Evolutionary conservation across 2,797 vertebrate species (phyloP).

Genomic region (Bryconaethiops microstoma): DNA sequence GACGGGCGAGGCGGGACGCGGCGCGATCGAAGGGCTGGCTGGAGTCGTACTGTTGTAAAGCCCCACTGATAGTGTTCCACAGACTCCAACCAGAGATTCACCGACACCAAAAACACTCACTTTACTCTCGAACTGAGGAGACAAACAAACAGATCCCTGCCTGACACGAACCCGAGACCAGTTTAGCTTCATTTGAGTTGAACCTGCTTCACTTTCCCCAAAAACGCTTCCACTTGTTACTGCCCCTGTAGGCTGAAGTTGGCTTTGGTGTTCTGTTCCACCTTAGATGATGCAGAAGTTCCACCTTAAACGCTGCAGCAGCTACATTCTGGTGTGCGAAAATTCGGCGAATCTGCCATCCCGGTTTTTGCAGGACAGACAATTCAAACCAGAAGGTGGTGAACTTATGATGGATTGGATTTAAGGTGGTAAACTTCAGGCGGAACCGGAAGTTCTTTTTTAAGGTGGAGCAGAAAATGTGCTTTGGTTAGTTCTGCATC

Average conservation of each 20-base stretch:
- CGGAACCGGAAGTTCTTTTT: too few species aligned
- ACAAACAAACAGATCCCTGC: not conserved
- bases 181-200: not conserved
- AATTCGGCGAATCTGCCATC: too few species aligned
- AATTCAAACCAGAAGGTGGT: too few species aligned
- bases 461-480: too few species aligned
- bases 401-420: too few species aligned
- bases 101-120: not conserved
- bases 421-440: too few species aligned
- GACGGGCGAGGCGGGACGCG: constrained; percentile 1
- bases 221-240: not conserved
- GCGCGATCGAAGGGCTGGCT: too few species aligned
- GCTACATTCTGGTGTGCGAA: too few species aligned
- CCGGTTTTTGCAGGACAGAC: too few species aligned
- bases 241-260: not conserved
- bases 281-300: not conserved
- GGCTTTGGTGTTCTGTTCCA: not conserved
- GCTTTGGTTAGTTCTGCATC: too few species aligned
- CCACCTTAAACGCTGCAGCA: too few species aligned
- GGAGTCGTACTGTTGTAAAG: too few species aligned
- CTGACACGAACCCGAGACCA: not conserved
- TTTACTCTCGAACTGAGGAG: constrained; percentile 3
- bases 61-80: not conserved
- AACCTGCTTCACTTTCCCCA: constrained; percentile 10
- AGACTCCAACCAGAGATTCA: not conserved